phyloP scores from a whole-genome alignment of 2,113 vertebrate species.

The Pongo abelii region DNA sequence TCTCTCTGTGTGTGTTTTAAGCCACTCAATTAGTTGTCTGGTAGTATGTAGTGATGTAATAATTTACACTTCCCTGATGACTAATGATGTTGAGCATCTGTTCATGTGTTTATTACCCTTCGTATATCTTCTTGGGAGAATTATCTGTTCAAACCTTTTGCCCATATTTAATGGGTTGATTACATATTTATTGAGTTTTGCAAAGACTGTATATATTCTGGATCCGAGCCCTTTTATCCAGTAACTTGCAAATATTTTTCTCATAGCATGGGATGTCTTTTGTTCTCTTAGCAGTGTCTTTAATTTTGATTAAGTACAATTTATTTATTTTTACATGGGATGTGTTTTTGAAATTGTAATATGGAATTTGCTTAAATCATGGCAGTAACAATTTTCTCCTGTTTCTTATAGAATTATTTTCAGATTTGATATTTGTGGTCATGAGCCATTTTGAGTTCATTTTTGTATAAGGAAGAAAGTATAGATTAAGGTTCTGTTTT shows the following conservation, averaged over 20 bases:
- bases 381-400: neutral
- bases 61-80: neutral
- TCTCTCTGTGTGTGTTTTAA: neutral
- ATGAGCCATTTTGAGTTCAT: neutral
- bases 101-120: neutral
- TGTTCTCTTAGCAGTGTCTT: neutral
- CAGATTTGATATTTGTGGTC: neutral
- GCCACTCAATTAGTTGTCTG: neutral
- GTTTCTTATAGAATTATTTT: neutral
- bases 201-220: neutral
- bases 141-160: neutral
- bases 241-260: neutral
- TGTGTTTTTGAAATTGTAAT: neutral
- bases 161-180: neutral
- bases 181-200: neutral
- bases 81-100: neutral
- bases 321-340: neutral
- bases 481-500: neutral
- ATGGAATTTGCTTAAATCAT: neutral
- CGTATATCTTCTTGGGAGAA: too few relatives aligned
- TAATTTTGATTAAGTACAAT: neutral
- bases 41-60: neutral
- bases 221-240: neutral
- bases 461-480: neutral
- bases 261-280: neutral